Evolutionary conservation across 2,888 invertebrate genomes (phyloP).

Genomic region (Drosophila neonasuta): DNA sequence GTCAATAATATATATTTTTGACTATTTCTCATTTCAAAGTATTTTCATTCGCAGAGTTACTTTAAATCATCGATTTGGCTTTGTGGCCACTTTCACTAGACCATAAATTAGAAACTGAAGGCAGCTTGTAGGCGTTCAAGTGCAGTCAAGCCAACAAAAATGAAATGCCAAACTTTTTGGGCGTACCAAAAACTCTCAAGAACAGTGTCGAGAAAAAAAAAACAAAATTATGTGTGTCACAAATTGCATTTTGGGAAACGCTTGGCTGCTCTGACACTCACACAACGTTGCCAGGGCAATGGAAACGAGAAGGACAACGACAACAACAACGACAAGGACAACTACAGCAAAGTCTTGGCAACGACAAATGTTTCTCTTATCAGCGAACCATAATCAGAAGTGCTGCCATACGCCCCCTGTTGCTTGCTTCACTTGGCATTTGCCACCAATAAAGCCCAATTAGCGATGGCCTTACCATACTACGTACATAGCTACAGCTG

Average conservation of each 20-base stretch:
- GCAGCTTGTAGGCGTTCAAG: slow-evolving; percentile 53
- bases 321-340: neutral
- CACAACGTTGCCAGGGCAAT: slow-evolving; percentile 8
- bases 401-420: slow-evolving; percentile 8
- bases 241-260: slow-evolving; percentile 55
- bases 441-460: slow-evolving; percentile 73
- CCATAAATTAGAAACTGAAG: slow-evolving; percentile 38
- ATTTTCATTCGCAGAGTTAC: neutral
- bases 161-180: slow-evolving; percentile 49
- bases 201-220: neutral
- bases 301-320: neutral
- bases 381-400: slow-evolving; percentile 55
- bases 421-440: slow-evolving; percentile 64
- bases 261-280: slow-evolving; percentile 36
- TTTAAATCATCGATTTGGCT: slow-evolving; percentile 34
- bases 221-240: slow-evolving; percentile 27
- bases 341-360: slow-evolving; percentile 38
- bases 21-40: no score
- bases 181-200: slow-evolving; percentile 15
- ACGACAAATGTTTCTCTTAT: slow-evolving; percentile 55
- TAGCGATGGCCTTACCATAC: slow-evolving; percentile 39
- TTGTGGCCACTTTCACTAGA: slow-evolving; percentile 41
- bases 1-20: no score
- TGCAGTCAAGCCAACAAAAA: slow-evolving; percentile 53
- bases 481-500: neutral